Conservation (phyloP, 2,797 vertebrate genomes). For the Manis javanica region DNA sequence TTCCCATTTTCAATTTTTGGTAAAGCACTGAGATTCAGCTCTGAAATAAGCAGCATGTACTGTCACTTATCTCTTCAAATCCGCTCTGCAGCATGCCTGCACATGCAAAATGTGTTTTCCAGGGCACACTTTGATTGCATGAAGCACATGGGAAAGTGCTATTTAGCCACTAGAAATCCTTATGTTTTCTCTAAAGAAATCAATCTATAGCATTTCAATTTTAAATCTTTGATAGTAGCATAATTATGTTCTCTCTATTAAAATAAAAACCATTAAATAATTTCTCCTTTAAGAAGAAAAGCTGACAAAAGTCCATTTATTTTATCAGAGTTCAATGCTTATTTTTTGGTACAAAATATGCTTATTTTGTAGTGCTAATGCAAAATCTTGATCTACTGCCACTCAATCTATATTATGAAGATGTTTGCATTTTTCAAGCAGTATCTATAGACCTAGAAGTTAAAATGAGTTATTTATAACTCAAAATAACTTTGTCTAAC, state of each 20-base stretch:
- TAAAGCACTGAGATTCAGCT: background rate
- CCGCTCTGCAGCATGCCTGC: background rate
- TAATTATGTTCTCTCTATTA: background rate
- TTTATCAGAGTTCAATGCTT: background rate
- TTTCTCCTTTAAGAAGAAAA: constrained; percentile 53
- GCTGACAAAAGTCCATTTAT: background rate
- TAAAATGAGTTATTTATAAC: background rate
- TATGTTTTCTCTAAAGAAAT: constrained; percentile 14
- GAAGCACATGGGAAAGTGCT: background rate
- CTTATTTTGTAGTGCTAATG: constrained; percentile 49
- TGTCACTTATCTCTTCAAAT: constrained; percentile 35
- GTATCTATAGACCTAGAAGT: background rate
- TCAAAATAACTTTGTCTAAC: constrained; percentile 8
- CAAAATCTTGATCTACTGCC: constrained; percentile 29
- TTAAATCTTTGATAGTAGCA: background rate
- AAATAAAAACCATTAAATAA: background rate
- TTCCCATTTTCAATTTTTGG: constrained; percentile 47
- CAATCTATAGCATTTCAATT: background rate
- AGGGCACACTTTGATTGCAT: background rate
- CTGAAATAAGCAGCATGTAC: constrained; percentile 16
- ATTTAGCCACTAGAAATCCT: constrained; percentile 2
- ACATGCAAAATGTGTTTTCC: constrained; percentile 24
- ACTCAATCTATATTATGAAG: constrained; percentile 43
- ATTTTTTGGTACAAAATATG: constrained; percentile 13
- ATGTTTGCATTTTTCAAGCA: constrained; percentile 45